A percentile compares a stretch with the other conserved stretches of the same genome.
phyloP scores from a whole-genome alignment of 2,888 invertebrate species.

The Phlogophora meticulosa region DNA sequence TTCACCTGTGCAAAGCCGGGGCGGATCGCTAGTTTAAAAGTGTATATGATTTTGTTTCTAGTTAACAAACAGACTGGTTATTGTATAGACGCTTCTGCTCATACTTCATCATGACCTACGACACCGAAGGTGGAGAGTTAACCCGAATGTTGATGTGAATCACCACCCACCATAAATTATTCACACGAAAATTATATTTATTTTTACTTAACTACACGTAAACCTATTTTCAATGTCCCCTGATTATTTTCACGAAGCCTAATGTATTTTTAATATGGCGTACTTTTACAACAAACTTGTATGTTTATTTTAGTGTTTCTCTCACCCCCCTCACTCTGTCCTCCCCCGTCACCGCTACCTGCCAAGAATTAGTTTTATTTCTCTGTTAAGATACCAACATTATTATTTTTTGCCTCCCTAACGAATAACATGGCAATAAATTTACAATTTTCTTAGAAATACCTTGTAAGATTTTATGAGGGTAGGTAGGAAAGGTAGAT shows the following conservation, averaged over 20 bases:
- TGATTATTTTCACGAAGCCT: constrained; percentile 43
- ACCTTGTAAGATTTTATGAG: constrained; percentile 57
- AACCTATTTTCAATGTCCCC: constrained; percentile 13
- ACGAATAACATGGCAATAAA: constrained; percentile 75
- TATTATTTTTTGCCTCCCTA: constrained; percentile 57
- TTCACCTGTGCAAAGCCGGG: too few species aligned
- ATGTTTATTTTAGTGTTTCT: constrained; percentile 56
- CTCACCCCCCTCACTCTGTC: not conserved
- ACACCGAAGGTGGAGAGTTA: not conserved
- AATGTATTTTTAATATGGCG: constrained; percentile 65
- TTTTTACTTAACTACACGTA: constrained; percentile 18
- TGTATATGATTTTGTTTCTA: too few species aligned
- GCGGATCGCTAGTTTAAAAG: too few species aligned
- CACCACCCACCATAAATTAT: constrained; percentile 25
- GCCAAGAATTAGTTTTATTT: constrained; percentile 58
- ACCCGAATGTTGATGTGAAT: constrained; percentile 5
- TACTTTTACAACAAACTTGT: constrained; percentile 36
- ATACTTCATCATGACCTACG: not conserved
- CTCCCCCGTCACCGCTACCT: constrained; percentile 52
- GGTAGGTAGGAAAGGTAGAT: constrained; percentile 52
- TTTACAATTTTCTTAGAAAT: constrained; percentile 72
- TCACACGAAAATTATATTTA: constrained; percentile 31
- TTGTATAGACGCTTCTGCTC: too few species aligned
- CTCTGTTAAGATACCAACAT: constrained; percentile 26
- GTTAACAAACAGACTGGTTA: too few species aligned